Evolutionary conservation across 2,797 vertebrate genomes (phyloP), one percentile per base, ranked within the genome.

Genomic region (Bradypodion ventrale): DNA sequence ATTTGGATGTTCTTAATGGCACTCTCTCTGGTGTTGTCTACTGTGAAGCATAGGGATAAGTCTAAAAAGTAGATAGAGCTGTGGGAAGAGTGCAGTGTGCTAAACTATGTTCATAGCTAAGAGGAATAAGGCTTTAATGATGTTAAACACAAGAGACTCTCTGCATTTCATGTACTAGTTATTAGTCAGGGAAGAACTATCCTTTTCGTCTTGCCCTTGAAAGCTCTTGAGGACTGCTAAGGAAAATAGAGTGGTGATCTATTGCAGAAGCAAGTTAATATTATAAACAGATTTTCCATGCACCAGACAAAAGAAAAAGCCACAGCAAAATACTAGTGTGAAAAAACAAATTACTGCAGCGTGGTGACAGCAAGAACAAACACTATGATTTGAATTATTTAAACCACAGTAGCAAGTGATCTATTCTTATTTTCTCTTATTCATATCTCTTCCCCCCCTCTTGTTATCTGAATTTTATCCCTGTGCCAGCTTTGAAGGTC

Each of bases 401-500:
- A 5, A n/a, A 75, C 75, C 69, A 82, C 32, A 79, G 2, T 74
- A 86, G 69, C 35, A 90, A 78, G 42, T 56, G 46, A 78, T 74
- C 49, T 5, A 56, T 79, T 35, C 70, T 80, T 37, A 74, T 76
- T 56, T 7, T 52, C 3, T 85, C 56, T 15, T 60, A 5, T 80
- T n/a, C 32, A 46, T 27, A 76, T 6, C 59, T 80, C 42, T 1
- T 16, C 78, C 56, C 19, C 46, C 87, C 40, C 3, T 13, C 63
- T 23, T 70, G 65, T 4, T 1, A 62, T 87, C 7, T 90, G 42
- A 69, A 85, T 65, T 83, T 80, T 72, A 35, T 44, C 56, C 3
- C 78, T 87, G 4, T 79, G 62, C 70, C 68, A 66, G 12, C 65
- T 74, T 1, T 90, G 84, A 94, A 94, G 89, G 85, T 93, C 90